Conservation (phyloP, 2,888 invertebrate genomes). For the Melikaiella ostensackeni region DNA sequence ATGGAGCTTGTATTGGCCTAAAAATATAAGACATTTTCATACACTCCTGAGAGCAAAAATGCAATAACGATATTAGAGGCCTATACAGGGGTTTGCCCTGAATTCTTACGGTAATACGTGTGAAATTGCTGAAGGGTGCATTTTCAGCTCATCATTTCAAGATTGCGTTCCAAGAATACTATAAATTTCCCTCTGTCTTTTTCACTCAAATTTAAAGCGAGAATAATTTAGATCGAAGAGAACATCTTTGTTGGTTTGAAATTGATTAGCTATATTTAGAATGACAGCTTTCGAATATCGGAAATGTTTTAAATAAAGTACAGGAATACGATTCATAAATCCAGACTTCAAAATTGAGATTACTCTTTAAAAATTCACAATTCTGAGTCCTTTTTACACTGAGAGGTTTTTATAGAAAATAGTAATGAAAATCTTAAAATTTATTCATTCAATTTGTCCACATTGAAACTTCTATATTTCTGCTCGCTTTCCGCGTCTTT, state of each 20-base stretch:
- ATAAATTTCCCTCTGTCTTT: not conserved
- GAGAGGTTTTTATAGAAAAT: too few relatives aligned
- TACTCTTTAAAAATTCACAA: too few relatives aligned
- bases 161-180: slow-evolving; percentile 1
- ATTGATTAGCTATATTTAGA: not conserved
- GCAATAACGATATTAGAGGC: not conserved
- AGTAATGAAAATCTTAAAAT: too few relatives aligned
- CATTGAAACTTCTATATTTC: too few relatives aligned
- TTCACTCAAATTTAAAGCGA: not conserved
- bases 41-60: not conserved
- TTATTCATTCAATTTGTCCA: too few relatives aligned
- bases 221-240: not conserved
- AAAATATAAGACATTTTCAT: not conserved
- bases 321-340: too few relatives aligned
- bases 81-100: not conserved
- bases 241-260: not conserved
- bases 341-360: too few relatives aligned
- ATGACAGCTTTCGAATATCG: not conserved
- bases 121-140: not conserved
- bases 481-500: too few relatives aligned
- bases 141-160: slow-evolving; percentile 1
- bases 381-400: too few relatives aligned
- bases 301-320: too few relatives aligned
- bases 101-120: not conserved
- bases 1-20: not conserved